Base-by-base conservation (phyloP, 2,888 invertebrate genomes). In the Papilio gigon region DNA sequence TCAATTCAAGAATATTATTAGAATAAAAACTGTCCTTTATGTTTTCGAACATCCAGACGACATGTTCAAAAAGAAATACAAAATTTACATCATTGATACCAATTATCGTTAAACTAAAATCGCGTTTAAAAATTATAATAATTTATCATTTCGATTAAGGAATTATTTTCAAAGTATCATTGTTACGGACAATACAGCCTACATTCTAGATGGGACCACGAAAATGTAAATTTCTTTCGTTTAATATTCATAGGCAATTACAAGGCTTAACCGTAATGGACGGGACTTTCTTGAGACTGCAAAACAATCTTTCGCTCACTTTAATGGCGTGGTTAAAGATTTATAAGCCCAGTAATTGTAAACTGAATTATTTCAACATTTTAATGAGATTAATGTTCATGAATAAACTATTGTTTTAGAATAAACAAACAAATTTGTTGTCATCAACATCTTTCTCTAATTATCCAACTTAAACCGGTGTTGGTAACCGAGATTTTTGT, bases 241-340 rank as follows among this genome's bases (percentile, higher is more conserved):
- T 64, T 64, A 64, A 64, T 53, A 64, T 64, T 64, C 64, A 64
- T 64, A 53, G 64, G 25, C 53, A 64, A 64, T 64, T 53, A 64
- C 50, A 25, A 37, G 25, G 53, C 53, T 37, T 37, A 53, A 64
- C 35, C 22, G 22, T 64, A 64, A 64, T 53, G 37, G 64, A 64
- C 20, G 64, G 37, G 64, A 20, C 35, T 35, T 30, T 25, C 25
- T 53, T 64, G 4, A 64, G 50, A 53, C 6, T 44, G 44, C 25
- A 25, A 22, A 53, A 47, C 20, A 62, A 30, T 44, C 4, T 47
- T n/a, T 30, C 30, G n/a, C 9, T 56, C n/a, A 27, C 27, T 30
- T 17, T 56, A 17, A 56, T 30, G 53, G 8, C 17, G 12, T 17
- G 53, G 53, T 56, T 2, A 30, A 47, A 30, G 20, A 8, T 30